These are phyloP conservation scores for Idaea aversata DNA, from an alignment of 2,888 invertebrate species.

Conservation along the genomic window DNA sequence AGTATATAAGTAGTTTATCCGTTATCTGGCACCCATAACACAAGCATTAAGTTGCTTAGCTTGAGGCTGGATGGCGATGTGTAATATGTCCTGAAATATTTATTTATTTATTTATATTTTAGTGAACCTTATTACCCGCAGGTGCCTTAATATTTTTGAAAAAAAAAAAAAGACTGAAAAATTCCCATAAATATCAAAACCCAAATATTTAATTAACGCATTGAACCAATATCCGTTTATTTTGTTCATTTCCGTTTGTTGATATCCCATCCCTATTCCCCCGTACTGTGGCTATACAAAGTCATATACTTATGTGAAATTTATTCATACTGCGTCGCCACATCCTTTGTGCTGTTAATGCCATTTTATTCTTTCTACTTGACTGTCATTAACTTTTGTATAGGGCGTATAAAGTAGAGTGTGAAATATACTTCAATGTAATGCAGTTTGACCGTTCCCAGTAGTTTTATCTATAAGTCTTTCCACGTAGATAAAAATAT, in stretches of 20 bases:
- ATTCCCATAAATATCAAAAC: too few species aligned
- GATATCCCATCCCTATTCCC: not conserved
- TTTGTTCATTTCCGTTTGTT: not conserved
- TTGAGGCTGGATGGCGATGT: too few species aligned
- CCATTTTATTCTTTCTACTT: conserved; percentile 57
- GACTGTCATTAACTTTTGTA: conserved; percentile 27
- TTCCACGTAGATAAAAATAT: too few species aligned
- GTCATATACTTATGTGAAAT: conserved; percentile 49
- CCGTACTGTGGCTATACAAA: conserved; percentile 32
- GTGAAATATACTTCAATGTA: conserved; percentile 9
- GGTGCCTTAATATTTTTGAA: too few species aligned
- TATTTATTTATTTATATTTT: too few species aligned
- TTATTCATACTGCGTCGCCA: conserved; percentile 53
- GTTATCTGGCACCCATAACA: too few species aligned
- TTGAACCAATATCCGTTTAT: not conserved
- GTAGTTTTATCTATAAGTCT: too few species aligned
- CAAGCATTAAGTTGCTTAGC: too few species aligned
- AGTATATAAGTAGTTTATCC: too few species aligned
- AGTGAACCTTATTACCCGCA: too few species aligned
- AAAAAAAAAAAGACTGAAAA: too few species aligned
- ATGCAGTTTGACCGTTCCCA: not conserved
- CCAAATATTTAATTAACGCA: not conserved
- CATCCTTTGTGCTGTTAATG: conserved; percentile 64
- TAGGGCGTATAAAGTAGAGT: conserved; percentile 10
- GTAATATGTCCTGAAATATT: too few species aligned